Base-by-base conservation (phyloP, 2,888 invertebrate genomes). In the Thera obeliscata region DNA sequence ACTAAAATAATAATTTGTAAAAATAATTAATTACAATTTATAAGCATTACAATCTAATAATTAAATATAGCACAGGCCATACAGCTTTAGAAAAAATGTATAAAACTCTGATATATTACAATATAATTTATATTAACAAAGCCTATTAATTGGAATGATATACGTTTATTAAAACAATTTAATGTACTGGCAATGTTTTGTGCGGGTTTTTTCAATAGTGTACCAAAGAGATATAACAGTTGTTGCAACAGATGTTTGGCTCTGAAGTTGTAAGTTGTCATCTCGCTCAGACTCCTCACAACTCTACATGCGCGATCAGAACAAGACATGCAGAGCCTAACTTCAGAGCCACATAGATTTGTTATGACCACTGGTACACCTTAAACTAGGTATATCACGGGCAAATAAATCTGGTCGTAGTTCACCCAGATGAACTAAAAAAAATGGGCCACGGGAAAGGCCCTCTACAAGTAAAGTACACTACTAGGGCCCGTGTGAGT, bases 71-170 rank as follows among this genome's bases (percentile, higher is more conserved):
- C 64, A 70, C 67, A 67, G 66, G 64, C 63, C 69, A 71, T 70
- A 61, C 55, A 66, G 59, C 12, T 62, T 68, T 59, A 69, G 67
- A 69, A 70, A 64, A 70, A 70, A 69, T 71, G 56, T 69, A 69
- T 71, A 67, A 62, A 66, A 72, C 65, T 74, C 64, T 68, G 70
- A 64, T 62, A 69, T 69, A 70, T 73, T 69, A 69, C 52, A 65
- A 61, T 61, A 61, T 66, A 61, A 66, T 62, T 62, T 62, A 65
- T 62, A 70, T 64, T 41, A 66, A 73, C 70, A 73, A 73, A 73
- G 69, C 74, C 69, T 69, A 55, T 62, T 38, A 61, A 68, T 67
- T 74, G 74, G 74, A 74, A 74, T 74, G 73, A 71, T 74, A 73
- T 64, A 72, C 65, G 56, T 61, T 66, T 52, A 61, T 56, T 64